Base-by-base conservation (phyloP, 2,888 invertebrate species). In the Dione juno region DNA sequence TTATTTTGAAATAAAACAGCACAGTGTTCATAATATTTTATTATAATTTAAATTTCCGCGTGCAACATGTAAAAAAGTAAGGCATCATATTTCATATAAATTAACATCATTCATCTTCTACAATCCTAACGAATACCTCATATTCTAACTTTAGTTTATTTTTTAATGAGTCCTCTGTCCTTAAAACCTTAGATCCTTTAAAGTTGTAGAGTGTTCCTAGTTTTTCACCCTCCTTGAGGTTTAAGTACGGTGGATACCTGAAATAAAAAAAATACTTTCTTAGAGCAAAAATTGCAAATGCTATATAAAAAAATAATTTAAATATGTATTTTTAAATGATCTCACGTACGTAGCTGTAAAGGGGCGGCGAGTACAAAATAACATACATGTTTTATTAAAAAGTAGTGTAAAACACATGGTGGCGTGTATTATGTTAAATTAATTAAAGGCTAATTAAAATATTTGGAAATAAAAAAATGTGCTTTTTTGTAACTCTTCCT, bases 41-140 rank as follows among this genome's bases (percentile, higher is more conserved):
- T 75, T 77, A 78, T 78, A 78, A 78, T 71, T 78, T 77, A 77
- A 71, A 64, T 72, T 16, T 75, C 71, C 70, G 59, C 71, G 54
- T 73, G 71, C 52, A 59, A 70, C 54, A 73, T 74, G 69, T 69
- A 53, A 66, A 53, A 65, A 21, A 65, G 59, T 69, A 66, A 61
- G 65, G 35, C 54, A 66, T 65, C 65, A 72, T 74, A 67, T 43
- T 68, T 57, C 61, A 70, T 50, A 66, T 71, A 71, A 66, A 59
- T 54, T 69, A 43, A 19, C 37, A 65, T 74, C 61, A 71, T 64
- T 72, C 80, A 73, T 85, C 83, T 67, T 91, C 90, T 0, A 90
- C 87, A 7, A 92, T 83, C 76, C 87, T 84, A n/a, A 90, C 88
- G 70, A 88, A 86, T 1, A 92, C 89, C 84, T 91, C 92, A 71